These are phyloP conservation scores for Podarcis lilfordi DNA, from an alignment of 2,797 vertebrate species.

Conservation along the genomic window DNA sequence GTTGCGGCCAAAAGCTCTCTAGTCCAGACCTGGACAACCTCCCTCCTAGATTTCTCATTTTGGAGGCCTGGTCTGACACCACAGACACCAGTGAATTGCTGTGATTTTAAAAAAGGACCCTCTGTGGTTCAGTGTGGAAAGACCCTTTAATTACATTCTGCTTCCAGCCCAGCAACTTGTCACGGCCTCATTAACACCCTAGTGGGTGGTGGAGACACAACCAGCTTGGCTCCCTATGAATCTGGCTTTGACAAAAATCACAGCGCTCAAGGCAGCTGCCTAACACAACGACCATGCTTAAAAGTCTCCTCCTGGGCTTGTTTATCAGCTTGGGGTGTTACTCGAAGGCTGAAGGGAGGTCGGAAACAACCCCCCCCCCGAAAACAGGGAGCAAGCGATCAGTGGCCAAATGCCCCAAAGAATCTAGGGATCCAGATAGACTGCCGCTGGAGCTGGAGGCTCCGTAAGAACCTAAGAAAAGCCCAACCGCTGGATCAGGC, in stretches of 20 bases:
- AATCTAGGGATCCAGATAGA: no score
- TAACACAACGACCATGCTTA: neutral
- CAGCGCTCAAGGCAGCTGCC: neutral
- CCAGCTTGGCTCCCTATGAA: neutral
- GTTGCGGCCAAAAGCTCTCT: neutral
- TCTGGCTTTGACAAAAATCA: neutral
- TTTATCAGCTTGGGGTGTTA: neutral
- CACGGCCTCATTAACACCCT: constrained; percentile 2
- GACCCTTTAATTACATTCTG: neutral
- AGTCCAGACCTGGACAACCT: neutral
- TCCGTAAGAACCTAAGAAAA: no score
- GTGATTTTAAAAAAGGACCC: neutral
- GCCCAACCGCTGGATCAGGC: no score
- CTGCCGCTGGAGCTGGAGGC: no score
- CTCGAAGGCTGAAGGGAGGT: neutral
- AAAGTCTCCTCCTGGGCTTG: neutral
- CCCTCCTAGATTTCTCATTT: neutral
- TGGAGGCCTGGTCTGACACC: neutral
- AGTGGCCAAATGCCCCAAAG: no score
- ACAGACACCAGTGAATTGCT: neutral
- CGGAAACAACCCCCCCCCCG: neutral
- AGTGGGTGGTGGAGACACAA: neutral
- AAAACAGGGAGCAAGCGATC: no score
- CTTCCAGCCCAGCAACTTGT: neutral
- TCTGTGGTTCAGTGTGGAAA: neutral